These are phyloP conservation scores for Megaptera novaeangliae DNA, from an alignment of 2,113 vertebrate species.

Conservation along the genomic window DNA sequence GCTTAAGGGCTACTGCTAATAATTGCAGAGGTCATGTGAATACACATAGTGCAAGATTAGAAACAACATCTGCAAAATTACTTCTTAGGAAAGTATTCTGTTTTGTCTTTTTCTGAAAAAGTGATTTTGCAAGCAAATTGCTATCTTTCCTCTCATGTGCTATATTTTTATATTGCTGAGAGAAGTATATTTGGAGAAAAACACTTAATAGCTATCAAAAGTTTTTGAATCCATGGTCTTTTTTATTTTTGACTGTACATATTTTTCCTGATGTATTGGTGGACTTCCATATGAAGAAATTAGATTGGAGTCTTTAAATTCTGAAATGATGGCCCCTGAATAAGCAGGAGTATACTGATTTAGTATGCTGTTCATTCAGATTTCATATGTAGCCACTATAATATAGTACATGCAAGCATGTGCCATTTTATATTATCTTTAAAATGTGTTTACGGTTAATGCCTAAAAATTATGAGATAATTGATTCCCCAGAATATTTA, in stretches of 20 bases:
- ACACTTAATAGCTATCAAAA: constrained; percentile 33
- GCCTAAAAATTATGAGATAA: constrained; percentile 38
- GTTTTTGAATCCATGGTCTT: constrained; percentile 56
- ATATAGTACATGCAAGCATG: constrained; percentile 30
- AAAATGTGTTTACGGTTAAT: constrained; percentile 65
- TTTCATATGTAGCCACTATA: constrained; percentile 25
- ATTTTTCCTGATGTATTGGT: constrained; percentile 47
- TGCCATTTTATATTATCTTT: constrained; percentile 37
- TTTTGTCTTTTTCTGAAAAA: constrained; percentile 70
- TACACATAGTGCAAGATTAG: constrained; percentile 72
- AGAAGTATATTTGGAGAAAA: constrained; percentile 66
- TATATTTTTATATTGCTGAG: constrained; percentile 53
- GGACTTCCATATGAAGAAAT: constrained; percentile 34
- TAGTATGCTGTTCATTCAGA: constrained; percentile 67
- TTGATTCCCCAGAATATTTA: constrained; percentile 65
- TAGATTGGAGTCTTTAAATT: constrained; percentile 39
- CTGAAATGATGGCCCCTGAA: constrained; percentile 50
- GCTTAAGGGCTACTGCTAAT: constrained; percentile 74
- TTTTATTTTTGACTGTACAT: constrained; percentile 40
- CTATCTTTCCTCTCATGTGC: constrained; percentile 56
- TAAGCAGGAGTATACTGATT: constrained; percentile 66
- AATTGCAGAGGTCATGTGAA: constrained; percentile 81
- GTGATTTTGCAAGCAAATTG: constrained; percentile 73
- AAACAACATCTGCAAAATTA: constrained; percentile 81
- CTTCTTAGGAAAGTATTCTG: constrained; percentile 76